Percentiles rank a stretch among this genome's conserved stretches.
Evolutionary conservation across 2,113 vertebrate genomes (phyloP).

Genomic region (Neoarius graeffei): DNA sequence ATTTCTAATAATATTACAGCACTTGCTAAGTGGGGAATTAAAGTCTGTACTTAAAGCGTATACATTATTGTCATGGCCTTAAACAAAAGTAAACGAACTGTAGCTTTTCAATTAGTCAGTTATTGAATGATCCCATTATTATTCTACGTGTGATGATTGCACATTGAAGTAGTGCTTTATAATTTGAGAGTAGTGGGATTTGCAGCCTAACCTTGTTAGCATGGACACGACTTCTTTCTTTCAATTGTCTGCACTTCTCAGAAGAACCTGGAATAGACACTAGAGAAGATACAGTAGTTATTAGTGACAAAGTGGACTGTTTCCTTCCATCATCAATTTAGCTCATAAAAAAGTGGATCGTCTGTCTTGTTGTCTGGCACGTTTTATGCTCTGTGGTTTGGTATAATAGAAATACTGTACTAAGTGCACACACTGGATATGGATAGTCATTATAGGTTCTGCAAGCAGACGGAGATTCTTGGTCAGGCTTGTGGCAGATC

Average conservation of each 20-base stretch:
- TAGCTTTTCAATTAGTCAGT: not conserved
- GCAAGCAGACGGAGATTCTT: not conserved
- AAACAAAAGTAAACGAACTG: not conserved
- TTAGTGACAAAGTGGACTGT: not conserved
- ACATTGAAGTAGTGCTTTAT: not conserved
- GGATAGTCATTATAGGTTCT: not conserved
- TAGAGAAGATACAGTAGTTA: not conserved
- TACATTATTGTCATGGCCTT: not conserved
- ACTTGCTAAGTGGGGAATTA: constrained; percentile 26
- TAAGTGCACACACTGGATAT: not conserved
- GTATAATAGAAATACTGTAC: constrained; percentile 6
- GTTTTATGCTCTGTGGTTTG: not conserved
- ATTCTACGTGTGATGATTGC: not conserved
- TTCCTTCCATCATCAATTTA: constrained; percentile 2
- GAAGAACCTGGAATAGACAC: not conserved
- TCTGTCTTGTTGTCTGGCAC: not conserved
- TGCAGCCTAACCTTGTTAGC: not conserved
- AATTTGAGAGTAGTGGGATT: not conserved
- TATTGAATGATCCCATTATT: not conserved
- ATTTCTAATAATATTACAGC: constrained; percentile 49
- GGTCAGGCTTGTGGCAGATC: not conserved
- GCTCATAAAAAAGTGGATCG: not conserved
- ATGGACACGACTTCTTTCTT: not conserved
- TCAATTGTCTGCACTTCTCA: not conserved
- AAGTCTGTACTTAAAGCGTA: not conserved